Conservation (phyloP, 2,888 invertebrate genomes). For the Saturnia pavonia region DNA sequence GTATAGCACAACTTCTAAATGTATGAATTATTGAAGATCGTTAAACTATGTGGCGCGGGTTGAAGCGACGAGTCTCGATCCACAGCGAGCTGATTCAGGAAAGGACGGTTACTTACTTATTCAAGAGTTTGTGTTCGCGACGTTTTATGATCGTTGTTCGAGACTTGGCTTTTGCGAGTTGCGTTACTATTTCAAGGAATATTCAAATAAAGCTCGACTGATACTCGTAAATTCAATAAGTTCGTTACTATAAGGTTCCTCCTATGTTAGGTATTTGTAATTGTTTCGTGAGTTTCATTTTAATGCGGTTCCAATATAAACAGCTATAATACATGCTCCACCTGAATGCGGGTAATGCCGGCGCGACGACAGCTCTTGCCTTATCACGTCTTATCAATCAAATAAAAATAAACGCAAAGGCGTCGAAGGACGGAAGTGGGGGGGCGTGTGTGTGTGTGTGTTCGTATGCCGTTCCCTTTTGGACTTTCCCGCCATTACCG, state of each 20-base stretch:
- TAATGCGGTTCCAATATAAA: background rate
- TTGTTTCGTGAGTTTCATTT: too few species aligned
- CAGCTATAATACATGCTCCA: background rate
- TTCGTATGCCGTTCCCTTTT: background rate
- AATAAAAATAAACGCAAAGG: background rate
- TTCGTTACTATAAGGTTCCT: too few species aligned
- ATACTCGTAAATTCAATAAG: background rate
- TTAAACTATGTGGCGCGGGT: background rate
- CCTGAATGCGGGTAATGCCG: background rate
- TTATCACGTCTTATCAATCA: conserved; percentile 6
- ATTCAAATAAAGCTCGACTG: background rate
- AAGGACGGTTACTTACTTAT: conserved; percentile 4
- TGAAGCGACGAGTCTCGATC: background rate
- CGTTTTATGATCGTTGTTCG: background rate
- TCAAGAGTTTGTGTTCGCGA: background rate
- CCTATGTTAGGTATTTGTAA: too few species aligned
- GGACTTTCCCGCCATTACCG: conserved; percentile 7
- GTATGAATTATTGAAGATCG: conserved; percentile 11
- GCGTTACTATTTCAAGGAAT: background rate
- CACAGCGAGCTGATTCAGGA: background rate
- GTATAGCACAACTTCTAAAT: background rate
- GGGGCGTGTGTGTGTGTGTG: too few species aligned
- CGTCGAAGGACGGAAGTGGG: background rate
- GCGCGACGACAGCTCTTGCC: background rate
- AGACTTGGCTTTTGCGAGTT: background rate